Evolutionary conservation across 37 sponge, comb jelly and placozoan genomes (phyloP).

Genomic region (Halisarca cf. caerulea): DNA sequence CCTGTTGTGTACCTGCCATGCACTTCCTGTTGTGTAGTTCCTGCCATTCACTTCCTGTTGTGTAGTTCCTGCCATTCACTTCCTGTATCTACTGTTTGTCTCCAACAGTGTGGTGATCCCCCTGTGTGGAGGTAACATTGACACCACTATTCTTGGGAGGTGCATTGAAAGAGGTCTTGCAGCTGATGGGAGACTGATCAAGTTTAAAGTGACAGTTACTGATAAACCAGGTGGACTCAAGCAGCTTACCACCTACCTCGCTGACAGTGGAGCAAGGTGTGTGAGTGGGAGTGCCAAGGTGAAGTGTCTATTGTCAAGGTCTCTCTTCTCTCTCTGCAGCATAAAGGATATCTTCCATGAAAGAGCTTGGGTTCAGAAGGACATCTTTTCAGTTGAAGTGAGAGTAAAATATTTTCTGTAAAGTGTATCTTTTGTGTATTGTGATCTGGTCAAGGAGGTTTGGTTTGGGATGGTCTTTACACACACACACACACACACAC

Average conservation of each 20-base stretch:
- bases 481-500: too few species aligned
- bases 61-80: neutral
- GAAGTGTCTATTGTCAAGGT: neutral
- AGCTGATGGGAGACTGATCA: constrained; percentile 74
- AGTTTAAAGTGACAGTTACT: constrained; percentile 55
- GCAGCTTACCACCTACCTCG: constrained; percentile 40
- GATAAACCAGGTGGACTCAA: constrained; percentile 78
- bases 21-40: neutral
- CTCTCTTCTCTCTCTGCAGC: constrained; percentile 27
- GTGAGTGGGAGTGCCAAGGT: neutral
- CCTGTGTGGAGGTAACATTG: constrained; percentile 88
- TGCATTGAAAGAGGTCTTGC: constrained; percentile 89
- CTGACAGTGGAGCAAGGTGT: neutral
- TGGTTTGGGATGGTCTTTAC: too few species aligned
- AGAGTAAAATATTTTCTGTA: neutral
- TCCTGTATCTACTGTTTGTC: neutral
- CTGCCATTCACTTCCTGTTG: neutral
- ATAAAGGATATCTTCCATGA: constrained; percentile 90
- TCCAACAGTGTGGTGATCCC: constrained; percentile 56
- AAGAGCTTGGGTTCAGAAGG: constrained; percentile 81
- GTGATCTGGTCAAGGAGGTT: too few species aligned
- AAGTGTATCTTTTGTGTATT: neutral
- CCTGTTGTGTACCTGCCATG: too few species aligned
- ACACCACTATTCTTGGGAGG: constrained; percentile 77
- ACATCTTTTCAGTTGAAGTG: constrained; percentile 80